A percentile compares a stretch with the other conserved stretches of the same genome.
Conservation (phyloP, 2,113 vertebrate genomes). For the Rhinolophus ferrumequinum region DNA sequence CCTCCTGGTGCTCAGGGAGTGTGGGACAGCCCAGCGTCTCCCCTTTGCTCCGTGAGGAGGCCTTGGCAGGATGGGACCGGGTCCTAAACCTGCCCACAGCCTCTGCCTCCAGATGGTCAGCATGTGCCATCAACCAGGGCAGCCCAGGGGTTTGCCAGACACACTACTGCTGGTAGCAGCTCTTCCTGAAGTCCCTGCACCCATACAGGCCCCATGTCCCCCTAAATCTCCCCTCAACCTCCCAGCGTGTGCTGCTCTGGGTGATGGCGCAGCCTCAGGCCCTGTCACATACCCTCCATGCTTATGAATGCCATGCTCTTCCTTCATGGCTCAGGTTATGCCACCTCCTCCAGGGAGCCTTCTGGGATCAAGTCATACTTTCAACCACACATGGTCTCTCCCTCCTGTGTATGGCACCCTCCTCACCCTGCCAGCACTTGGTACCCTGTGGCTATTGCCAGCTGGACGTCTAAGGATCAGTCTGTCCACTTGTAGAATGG, state of each 20-base stretch:
- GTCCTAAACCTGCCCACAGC: rapidly evolving
- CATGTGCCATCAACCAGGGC: no score
- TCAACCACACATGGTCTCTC: neutral
- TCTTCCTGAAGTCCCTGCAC: neutral
- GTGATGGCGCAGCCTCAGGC: neutral
- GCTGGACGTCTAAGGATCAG: neutral
- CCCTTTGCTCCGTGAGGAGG: neutral
- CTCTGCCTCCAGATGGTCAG: neutral
- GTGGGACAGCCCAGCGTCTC: neutral
- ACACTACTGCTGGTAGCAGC: rapidly evolving
- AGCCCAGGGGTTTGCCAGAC: neutral
- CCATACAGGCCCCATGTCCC: rapidly evolving
- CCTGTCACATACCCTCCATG: rapidly evolving
- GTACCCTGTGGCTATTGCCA: neutral
- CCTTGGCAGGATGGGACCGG: neutral
- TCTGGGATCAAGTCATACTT: neutral
- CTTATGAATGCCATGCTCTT: neutral
- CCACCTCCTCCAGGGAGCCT: neutral
- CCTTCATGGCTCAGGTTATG: neutral
- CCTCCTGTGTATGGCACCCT: neutral
- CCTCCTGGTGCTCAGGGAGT: neutral
- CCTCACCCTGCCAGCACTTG: neutral
- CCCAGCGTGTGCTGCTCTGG: neutral
- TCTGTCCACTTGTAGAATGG: neutral
- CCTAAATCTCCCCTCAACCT: neutral